Conservation (phyloP, 2,888 invertebrate genomes). For the Pterostichus madidus region DNA sequence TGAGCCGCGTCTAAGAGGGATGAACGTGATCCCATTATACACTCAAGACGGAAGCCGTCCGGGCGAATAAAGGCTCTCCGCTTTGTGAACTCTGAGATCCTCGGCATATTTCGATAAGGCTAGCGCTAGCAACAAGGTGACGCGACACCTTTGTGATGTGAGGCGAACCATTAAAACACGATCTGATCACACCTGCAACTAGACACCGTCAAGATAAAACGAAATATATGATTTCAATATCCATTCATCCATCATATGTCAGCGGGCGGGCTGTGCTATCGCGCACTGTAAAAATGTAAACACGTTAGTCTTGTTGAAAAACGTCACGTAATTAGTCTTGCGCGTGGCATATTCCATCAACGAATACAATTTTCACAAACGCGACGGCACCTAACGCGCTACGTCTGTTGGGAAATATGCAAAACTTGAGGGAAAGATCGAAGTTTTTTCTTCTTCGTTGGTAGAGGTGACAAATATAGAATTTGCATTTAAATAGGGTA, state of each 20-base stretch:
- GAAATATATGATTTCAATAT: constrained; percentile 76
- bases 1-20: constrained; percentile 75
- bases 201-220: constrained; percentile 44
- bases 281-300: constrained; percentile 59
- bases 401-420: constrained; percentile 75
- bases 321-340: constrained; percentile 74
- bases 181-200: constrained; percentile 59
- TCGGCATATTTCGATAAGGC: constrained; percentile 64
- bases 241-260: constrained; percentile 90
- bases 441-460: constrained; percentile 74
- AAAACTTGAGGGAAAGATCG: constrained; percentile 76
- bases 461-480: constrained; percentile 82
- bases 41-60: constrained; percentile 74
- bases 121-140: constrained; percentile 52
- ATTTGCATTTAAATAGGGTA: constrained; percentile 85
- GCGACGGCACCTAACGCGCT: constrained; percentile 65
- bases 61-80: constrained; percentile 12
- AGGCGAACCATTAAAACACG: constrained; percentile 48
- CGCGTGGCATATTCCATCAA: constrained; percentile 66
- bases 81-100: constrained; percentile 64
- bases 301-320: constrained; percentile 72
- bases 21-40: constrained; percentile 78
- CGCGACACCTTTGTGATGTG: constrained; percentile 30
- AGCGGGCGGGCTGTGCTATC: constrained; percentile 71
- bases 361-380: constrained; percentile 71